phyloP scores from a whole-genome alignment of 2,113 vertebrate genomes.

The Oryzias curvinotus region DNA sequence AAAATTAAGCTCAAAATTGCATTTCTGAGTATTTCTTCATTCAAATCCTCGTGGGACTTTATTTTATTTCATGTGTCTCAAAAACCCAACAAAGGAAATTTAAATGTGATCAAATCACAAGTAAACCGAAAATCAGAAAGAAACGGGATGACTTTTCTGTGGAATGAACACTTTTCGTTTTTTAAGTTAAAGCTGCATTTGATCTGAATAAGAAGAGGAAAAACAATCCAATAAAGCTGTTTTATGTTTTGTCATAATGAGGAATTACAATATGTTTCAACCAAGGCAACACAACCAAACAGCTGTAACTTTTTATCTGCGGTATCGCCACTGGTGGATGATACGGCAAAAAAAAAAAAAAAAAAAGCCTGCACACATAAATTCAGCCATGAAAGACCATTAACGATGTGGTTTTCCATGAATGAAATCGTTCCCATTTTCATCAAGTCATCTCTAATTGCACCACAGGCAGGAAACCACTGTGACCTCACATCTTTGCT shows the following conservation, averaged over 20 bases:
- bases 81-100: slow-evolving; percentile 4
- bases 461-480: slow-evolving; percentile 59
- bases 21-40: too few species aligned
- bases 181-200: too few species aligned
- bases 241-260: too few species aligned
- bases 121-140: too few species aligned
- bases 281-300: not conserved
- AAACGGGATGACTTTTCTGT: too few species aligned
- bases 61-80: slow-evolving; percentile 14
- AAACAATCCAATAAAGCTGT: too few species aligned
- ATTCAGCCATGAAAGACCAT: slow-evolving; percentile 15
- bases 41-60: too few species aligned
- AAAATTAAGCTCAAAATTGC: too few species aligned
- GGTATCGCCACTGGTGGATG: not conserved
- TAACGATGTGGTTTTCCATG: slow-evolving; percentile 28
- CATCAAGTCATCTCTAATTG: slow-evolving; percentile 64
- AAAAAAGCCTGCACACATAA: not conserved
- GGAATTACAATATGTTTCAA: not conserved
- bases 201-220: too few species aligned
- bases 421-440: slow-evolving; percentile 60
- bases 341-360: not conserved
- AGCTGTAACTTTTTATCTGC: not conserved
- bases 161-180: too few species aligned
- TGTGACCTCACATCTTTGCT: slow-evolving; percentile 65
- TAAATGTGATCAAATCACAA: not conserved